These are phyloP conservation scores for Choristoneura rosaceana DNA, from an alignment of 2,888 invertebrate genomes.

Conservation along the genomic window DNA sequence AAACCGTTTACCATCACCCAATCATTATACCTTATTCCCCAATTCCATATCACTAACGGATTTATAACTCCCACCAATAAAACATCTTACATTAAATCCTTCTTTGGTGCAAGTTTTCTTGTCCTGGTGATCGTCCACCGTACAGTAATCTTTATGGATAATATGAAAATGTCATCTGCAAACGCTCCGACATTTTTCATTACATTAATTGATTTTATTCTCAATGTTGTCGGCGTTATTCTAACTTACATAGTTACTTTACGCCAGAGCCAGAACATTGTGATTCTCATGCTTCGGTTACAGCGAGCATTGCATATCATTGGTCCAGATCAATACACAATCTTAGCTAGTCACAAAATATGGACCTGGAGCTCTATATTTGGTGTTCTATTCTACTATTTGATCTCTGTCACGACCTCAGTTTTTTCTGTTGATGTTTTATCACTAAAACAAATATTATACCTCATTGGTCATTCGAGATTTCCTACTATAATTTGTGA, in stretches of 20 bases:
- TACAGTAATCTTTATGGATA: background rate
- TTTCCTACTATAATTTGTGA: background rate
- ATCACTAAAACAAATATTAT: background rate
- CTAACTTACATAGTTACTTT: too few species aligned
- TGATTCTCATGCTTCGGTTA: too few species aligned
- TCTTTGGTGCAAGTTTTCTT: background rate
- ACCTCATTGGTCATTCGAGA: background rate
- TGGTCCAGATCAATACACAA: too few species aligned
- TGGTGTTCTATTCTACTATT: background rate
- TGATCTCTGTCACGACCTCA: too few species aligned
- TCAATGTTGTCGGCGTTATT: too few species aligned
- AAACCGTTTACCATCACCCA: background rate
- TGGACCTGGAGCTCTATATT: background rate
- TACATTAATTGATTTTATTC: too few species aligned
- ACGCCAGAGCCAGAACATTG: too few species aligned
- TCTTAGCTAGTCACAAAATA: too few species aligned
- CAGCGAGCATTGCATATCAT: too few species aligned
- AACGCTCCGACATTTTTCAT: too few species aligned
- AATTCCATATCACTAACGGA: background rate
- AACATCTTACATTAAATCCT: background rate
- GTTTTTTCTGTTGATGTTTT: background rate
- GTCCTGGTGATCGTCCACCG: background rate
- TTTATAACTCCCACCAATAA: constrained; percentile 1
- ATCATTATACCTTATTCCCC: background rate
- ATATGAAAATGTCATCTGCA: too few species aligned